These are phyloP conservation scores for Megaceryle alcyon DNA, from an alignment of 2,797 vertebrate genomes.

Conservation along the genomic window DNA sequence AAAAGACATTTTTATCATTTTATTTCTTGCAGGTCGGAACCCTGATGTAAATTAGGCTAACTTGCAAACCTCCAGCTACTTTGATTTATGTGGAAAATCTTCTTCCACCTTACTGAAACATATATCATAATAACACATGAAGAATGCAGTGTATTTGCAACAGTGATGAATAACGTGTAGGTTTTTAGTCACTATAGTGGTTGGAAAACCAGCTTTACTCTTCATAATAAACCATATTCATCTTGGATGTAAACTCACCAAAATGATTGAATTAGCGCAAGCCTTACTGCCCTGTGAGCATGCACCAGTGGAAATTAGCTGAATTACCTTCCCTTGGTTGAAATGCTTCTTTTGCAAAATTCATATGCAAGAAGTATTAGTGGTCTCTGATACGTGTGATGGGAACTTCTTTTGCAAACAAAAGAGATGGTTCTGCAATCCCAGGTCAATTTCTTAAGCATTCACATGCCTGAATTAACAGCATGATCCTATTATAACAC, in stretches of 20 bases:
- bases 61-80: slow-evolving; percentile 12
- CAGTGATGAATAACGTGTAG: neutral
- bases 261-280: neutral
- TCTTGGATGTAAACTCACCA: neutral
- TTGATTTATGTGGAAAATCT: slow-evolving; percentile 37
- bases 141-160: neutral
- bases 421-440: neutral
- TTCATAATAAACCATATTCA: neutral
- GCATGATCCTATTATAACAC: neutral
- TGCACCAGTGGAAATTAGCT: neutral
- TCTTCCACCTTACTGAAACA: neutral
- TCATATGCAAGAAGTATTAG: neutral
- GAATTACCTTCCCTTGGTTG: neutral
- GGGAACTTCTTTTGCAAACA: neutral
- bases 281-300: neutral
- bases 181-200: neutral
- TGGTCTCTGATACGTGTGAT: fast-evolving
- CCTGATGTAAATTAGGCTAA: neutral
- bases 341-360: neutral
- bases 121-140: slow-evolving; percentile 4
- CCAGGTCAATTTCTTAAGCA: neutral
- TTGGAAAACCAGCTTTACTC: neutral
- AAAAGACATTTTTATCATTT: slow-evolving; percentile 21
- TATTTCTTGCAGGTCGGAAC: neutral
- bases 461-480: neutral